Evolutionary conservation across 2,113 vertebrate genomes (phyloP).

Genomic region (Cochlearius cochlearius): DNA sequence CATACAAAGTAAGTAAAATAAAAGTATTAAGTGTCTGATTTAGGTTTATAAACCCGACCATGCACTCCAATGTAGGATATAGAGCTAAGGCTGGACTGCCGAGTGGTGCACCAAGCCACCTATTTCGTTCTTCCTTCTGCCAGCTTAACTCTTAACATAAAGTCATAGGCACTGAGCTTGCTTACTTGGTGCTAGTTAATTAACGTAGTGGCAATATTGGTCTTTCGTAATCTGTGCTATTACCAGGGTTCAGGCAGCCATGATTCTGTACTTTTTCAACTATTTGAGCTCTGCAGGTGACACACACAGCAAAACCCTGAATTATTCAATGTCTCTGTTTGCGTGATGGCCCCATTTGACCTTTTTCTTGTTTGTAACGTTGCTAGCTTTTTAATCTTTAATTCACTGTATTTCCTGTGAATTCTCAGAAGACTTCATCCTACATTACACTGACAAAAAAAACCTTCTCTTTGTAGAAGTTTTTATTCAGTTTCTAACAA

Average conservation of each 20-base stretch:
- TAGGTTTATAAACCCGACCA: neutral
- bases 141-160: neutral
- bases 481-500: constrained; percentile 29
- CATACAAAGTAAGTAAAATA: neutral
- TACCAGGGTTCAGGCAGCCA: neutral
- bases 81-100: neutral
- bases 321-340: neutral
- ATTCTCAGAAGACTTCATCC: neutral
- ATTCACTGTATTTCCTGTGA: neutral
- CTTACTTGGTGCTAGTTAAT: neutral
- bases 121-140: neutral
- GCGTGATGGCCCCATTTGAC: neutral
- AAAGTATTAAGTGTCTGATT: neutral
- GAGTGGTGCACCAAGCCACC: accelerated
- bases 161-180: neutral
- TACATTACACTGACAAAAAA: neutral
- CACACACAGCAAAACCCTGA: neutral
- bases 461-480: neutral
- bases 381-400: constrained; percentile 28
- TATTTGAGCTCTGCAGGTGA: neutral
- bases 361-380: constrained; percentile 10
- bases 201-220: neutral
- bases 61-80: accelerated
- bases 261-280: neutral
- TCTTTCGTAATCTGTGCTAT: neutral